Conservation (phyloP, 2,797 vertebrate species). For the Etheostoma nigrum region DNA sequence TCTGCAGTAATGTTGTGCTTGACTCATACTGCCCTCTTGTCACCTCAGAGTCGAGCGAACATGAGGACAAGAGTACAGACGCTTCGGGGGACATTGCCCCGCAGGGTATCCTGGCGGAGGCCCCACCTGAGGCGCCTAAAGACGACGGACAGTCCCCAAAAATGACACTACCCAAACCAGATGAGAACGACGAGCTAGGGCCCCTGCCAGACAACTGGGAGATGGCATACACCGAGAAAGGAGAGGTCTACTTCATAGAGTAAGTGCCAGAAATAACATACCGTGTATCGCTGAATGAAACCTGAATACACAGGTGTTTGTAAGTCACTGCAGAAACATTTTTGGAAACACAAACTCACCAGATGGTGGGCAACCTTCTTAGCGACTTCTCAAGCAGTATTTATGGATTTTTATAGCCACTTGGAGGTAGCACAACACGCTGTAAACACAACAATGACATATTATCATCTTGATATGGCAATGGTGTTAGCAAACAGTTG, state of each 20-base stretch:
- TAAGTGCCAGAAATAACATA: constrained; percentile 80
- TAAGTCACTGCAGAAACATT: background rate
- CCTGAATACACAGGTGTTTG: background rate
- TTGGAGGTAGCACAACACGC: background rate
- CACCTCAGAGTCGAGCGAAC: constrained; percentile 93
- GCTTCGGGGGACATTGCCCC: constrained; percentile 88
- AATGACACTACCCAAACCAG: constrained; percentile 83
- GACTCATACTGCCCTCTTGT: constrained; percentile 58
- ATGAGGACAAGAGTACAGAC: constrained; percentile 94
- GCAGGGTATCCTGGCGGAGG: constrained; percentile 81
- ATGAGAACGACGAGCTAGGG: constrained; percentile 93
- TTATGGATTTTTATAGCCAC: background rate
- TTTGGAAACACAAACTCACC: background rate
- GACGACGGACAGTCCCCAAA: constrained; percentile 86
- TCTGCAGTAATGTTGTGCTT: constrained; percentile 36
- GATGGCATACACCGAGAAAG: constrained; percentile 99
- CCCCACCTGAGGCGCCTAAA: constrained; percentile 85
- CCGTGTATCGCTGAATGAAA: background rate
- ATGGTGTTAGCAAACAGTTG: background rate
- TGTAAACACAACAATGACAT: background rate
- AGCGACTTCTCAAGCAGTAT: background rate
- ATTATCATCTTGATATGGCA: background rate
- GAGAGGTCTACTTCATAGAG: constrained; percentile 99
- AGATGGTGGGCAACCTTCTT: background rate
- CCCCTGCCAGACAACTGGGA: constrained; percentile 98